These are phyloP conservation scores for Psittacula cyanocephala DNA, from an alignment of 2,113 vertebrate species.

Conservation along the genomic window DNA sequence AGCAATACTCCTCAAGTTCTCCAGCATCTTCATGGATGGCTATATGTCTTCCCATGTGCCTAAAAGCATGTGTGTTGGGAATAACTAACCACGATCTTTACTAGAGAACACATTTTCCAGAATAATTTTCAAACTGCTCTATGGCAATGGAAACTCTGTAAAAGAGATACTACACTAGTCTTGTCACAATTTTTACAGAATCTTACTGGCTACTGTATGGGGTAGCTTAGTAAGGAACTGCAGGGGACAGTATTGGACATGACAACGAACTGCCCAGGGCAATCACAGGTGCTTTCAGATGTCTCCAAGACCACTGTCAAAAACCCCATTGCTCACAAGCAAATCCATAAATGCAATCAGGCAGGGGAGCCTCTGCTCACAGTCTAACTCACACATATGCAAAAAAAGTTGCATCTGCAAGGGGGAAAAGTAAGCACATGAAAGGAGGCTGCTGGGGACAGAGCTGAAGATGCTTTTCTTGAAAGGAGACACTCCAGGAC, in stretches of 20 bases:
- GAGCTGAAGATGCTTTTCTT: neutral
- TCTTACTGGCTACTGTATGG: neutral
- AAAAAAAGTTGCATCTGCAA: neutral
- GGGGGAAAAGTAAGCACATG: neutral
- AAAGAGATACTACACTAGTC: neutral
- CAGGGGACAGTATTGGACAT: neutral
- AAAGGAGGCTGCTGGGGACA: neutral
- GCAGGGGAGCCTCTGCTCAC: neutral
- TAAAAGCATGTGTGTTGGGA: neutral
- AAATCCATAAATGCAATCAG: neutral
- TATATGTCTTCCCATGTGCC: neutral
- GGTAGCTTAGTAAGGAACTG: neutral
- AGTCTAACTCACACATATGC: neutral
- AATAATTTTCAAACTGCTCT: neutral
- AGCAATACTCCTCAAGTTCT: neutral
- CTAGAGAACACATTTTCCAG: neutral
- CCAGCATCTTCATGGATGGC: neutral
- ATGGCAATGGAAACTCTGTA: neutral
- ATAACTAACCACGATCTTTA: neutral
- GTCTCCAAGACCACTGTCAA: neutral
- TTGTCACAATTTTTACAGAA: neutral
- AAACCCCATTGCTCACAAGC: neutral
- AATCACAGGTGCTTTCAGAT: neutral
- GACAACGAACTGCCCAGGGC: neutral
- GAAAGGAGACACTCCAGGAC: neutral